A percentile compares a stretch with the other conserved stretches of the same genome.
Evolutionary conservation across 2,888 invertebrate species (phyloP).

Genomic region (Podotricha telesiphe): DNA sequence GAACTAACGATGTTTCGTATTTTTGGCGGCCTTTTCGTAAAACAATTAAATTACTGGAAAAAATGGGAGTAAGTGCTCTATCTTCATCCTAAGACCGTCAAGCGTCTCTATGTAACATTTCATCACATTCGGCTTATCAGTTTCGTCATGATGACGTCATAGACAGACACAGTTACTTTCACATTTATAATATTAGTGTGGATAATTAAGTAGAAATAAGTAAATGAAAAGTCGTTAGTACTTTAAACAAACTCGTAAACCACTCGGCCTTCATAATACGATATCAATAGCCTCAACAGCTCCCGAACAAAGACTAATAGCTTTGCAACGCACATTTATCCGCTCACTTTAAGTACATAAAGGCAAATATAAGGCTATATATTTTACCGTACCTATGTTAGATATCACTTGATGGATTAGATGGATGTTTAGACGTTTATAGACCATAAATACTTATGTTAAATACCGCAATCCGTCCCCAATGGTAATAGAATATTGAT

Average conservation of each 20-base stretch:
- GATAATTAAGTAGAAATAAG: background rate
- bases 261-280: background rate
- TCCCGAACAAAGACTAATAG: conserved; percentile 11
- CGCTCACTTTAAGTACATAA: conserved; percentile 6
- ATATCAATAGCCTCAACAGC: conserved; percentile 11
- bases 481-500: conserved; percentile 28
- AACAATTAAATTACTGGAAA: too few species aligned
- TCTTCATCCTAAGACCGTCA: too few species aligned
- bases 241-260: background rate
- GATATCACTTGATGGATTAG: conserved; percentile 30
- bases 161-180: too few species aligned
- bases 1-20: too few species aligned
- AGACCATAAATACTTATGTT: conserved; percentile 34
- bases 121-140: too few species aligned
- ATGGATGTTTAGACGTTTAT: conserved; percentile 34
- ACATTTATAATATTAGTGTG: too few species aligned
- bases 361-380: background rate
- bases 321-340: conserved; percentile 9
- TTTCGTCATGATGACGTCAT: too few species aligned
- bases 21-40: too few species aligned
- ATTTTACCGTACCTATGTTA: conserved; percentile 6
- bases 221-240: background rate
- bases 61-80: too few species aligned
- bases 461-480: conserved; percentile 27
- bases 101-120: too few species aligned